A percentile compares a stretch with the other conserved stretches of the same genome.
Conservation (phyloP, 1,140 invertebrate genomes). For the Zaprionus capensis region DNA sequence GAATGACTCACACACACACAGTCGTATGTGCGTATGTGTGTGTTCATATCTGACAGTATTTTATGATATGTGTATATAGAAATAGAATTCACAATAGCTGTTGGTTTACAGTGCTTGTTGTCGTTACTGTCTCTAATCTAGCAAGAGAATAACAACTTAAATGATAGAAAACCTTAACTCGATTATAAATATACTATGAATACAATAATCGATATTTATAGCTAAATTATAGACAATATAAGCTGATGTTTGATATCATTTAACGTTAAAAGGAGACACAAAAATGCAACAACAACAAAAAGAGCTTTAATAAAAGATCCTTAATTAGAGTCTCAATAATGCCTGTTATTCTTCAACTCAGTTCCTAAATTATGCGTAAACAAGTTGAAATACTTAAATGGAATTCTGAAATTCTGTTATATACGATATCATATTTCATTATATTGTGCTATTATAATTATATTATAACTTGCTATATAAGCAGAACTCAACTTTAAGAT, state of each 20-base stretch:
- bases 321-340: no score
- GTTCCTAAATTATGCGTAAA: no score
- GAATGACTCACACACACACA: constrained; percentile 34
- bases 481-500: not conserved
- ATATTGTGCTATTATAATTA: not conserved
- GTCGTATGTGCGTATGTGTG: not conserved
- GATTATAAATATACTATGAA: no score
- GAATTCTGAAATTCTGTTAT: not conserved
- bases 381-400: not conserved
- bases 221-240: no score
- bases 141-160: no score
- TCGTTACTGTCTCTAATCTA: constrained; percentile 9
- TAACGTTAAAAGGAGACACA: no score
- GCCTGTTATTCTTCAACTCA: not conserved
- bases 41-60: constrained; percentile 16
- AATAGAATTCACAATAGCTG: constrained; percentile 16
- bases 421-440: not conserved
- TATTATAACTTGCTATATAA: not conserved
- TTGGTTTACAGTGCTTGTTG: not conserved
- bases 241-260: no score
- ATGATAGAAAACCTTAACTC: no score
- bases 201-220: no score
- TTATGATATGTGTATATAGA: constrained; percentile 38
- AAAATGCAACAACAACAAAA: no score
- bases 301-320: no score